A percentile compares a stretch with the other conserved stretches of the same genome.
phyloP scores from a whole-genome alignment of 2,888 invertebrate species.

The Drosophila rubida region DNA sequence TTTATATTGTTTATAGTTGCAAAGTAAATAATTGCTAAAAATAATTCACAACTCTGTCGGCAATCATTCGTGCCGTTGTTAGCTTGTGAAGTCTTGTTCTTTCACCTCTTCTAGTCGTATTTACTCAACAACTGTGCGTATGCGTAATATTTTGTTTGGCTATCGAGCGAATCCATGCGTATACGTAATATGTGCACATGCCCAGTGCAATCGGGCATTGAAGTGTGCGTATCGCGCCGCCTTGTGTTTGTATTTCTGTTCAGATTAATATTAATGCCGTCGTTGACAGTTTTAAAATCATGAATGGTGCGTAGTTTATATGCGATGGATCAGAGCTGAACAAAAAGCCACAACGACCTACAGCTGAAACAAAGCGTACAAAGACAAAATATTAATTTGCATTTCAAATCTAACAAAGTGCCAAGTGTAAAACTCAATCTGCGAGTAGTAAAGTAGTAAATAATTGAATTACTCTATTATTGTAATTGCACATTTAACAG shows the following conservation, averaged over 20 bases:
- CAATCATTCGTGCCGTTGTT: conserved; percentile 54
- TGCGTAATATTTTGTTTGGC: conserved; percentile 75
- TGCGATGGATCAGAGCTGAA: neutral
- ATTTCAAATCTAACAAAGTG: too few relatives aligned
- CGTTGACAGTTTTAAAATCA: conserved; percentile 75
- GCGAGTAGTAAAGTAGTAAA: too few relatives aligned
- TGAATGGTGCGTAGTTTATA: conserved; percentile 56
- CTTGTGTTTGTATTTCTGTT: conserved; percentile 9
- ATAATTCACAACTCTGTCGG: conserved; percentile 51
- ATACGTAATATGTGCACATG: conserved; percentile 68
- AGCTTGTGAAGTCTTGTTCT: conserved; percentile 35
- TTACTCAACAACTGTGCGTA: conserved; percentile 71
- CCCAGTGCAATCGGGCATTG: conserved; percentile 18
- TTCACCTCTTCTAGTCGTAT: conserved; percentile 34
- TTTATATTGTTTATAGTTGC: conserved; percentile 34
- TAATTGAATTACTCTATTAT: neutral
- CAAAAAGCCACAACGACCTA: conserved; percentile 19
- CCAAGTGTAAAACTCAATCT: too few relatives aligned
- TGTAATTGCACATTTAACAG: neutral
- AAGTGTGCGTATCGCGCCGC: neutral
- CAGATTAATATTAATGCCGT: conserved; percentile 69
- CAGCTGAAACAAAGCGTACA: too few relatives aligned
- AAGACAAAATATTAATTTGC: too few relatives aligned
- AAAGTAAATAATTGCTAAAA: conserved; percentile 72
- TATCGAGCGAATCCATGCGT: conserved; percentile 52